These are phyloP conservation scores for Standfussiana lucernea DNA, from an alignment of 2,888 invertebrate species.

Conservation along the genomic window DNA sequence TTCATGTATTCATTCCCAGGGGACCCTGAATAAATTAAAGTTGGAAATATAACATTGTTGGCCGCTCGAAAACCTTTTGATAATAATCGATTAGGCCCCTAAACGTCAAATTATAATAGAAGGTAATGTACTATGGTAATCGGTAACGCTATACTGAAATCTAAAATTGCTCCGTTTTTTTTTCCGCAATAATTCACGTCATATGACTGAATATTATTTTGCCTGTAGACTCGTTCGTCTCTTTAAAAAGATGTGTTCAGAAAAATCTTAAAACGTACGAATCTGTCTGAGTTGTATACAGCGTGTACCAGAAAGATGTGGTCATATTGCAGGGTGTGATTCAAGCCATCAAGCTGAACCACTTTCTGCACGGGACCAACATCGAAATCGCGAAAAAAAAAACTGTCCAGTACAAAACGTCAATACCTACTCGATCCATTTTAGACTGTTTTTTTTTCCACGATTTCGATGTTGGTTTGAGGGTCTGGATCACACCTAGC, in stretches of 20 bases:
- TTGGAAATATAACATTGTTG: conserved; percentile 46
- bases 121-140: background rate
- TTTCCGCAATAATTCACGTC: background rate
- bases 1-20: conserved; percentile 48
- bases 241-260: background rate
- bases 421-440: no score
- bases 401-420: no score
- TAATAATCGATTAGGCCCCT: conserved; percentile 34
- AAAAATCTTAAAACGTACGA: background rate
- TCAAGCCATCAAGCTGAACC: background rate
- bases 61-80: conserved; percentile 9
- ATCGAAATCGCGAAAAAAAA: background rate
- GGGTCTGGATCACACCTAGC: no score
- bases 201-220: background rate
- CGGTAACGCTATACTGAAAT: background rate
- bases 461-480: background rate
- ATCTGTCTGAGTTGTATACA: background rate
- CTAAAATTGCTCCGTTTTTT: background rate
- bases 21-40: conserved; percentile 51
- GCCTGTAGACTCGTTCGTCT: background rate
- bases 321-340: background rate
- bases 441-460: no score
- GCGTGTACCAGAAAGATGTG: background rate
- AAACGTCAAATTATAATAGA: conserved; percentile 12
- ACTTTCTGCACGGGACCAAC: no score